Base-by-base conservation (phyloP, 2,797 vertebrate species). In the Enteromius mattozi region DNA sequence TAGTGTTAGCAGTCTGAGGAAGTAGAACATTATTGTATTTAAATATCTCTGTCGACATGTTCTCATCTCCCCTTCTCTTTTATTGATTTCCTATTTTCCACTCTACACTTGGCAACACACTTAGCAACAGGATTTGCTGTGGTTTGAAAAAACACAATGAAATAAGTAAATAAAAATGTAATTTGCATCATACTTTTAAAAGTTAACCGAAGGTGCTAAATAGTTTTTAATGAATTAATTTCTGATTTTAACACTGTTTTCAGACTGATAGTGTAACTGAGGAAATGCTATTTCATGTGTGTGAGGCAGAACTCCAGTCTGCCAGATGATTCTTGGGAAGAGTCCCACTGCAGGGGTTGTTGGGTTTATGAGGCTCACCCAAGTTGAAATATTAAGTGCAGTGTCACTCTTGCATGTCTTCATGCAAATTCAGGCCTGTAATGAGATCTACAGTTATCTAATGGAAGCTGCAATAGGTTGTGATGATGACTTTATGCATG, bases 401-500 rank as follows among this genome's bases (percentile, higher is more conserved):
- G 69, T 49, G 81, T 72, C 80, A 47, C 72, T 76, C 27, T 66
- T 88, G 47, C 70, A 47, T 88, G 19, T 78, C 75, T 83, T 33
- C 56, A 88, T 83, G 37, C 80, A 80, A 87, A 88, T 63, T 75
- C 42, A 74, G 9, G 42, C 33, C 30, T 49, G 42, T 66, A 56
- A 87, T 88, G 86, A 82, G 82, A 79, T 88, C 76, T 65, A 49
- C 84, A 61, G 83, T 35, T 76, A 54, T 35, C n/a, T 40, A 59
- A 61, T 54, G 66, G 84, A 86, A 85, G 89, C 90, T 87, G 91
- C 87, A 85, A 90, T 69, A 77, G 87, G 75, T 24, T 66, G 84
- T 83, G 54, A 84, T 79, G 78, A 90, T 89, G 87, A 88, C 87
- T 91, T 92, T 89, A 90, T 88, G 81, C 70, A 88, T 56, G 65